phyloP scores from a whole-genome alignment of 2,797 vertebrate species.

The Xerus rutilus region DNA sequence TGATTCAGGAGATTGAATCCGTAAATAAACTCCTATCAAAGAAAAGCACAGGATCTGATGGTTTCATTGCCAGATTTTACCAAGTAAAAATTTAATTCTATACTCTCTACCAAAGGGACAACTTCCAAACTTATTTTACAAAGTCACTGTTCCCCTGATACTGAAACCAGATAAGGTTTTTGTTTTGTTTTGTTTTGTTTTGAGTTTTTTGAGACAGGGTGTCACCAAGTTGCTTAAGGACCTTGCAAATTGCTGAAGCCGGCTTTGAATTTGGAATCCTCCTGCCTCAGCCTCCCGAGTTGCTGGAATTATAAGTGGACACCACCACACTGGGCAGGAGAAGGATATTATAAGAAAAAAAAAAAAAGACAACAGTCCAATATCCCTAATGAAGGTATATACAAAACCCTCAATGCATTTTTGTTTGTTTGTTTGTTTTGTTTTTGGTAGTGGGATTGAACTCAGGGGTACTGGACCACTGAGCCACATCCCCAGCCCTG shows the following conservation, averaged over 20 bases:
- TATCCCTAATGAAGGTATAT: background rate
- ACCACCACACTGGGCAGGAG: background rate
- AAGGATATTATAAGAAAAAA: background rate
- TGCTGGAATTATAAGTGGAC: no score
- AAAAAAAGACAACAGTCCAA: background rate
- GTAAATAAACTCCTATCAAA: background rate
- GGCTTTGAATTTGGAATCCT: no score
- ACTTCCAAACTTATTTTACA: background rate
- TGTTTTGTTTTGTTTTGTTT: no score
- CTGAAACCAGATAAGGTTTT: background rate
- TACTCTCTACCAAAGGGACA: background rate
- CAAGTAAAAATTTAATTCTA: background rate
- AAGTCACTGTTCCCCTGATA: background rate
- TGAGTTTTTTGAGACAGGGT: no score
- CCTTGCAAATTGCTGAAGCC: no score
- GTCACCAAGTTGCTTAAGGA: no score
- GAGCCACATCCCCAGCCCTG: no score
- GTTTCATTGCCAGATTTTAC: background rate
- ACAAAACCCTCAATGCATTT: background rate
- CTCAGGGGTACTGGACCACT: no score
- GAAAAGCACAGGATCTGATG: background rate
- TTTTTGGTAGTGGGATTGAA: no score
- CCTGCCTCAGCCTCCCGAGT: no score
- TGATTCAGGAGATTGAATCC: background rate
- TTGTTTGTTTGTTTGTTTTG: no score